A percentile compares a stretch with the other conserved stretches of the same genome.
Evolutionary conservation across 2,888 invertebrate genomes (phyloP).

Genomic region (Calephelis perditalis): DNA sequence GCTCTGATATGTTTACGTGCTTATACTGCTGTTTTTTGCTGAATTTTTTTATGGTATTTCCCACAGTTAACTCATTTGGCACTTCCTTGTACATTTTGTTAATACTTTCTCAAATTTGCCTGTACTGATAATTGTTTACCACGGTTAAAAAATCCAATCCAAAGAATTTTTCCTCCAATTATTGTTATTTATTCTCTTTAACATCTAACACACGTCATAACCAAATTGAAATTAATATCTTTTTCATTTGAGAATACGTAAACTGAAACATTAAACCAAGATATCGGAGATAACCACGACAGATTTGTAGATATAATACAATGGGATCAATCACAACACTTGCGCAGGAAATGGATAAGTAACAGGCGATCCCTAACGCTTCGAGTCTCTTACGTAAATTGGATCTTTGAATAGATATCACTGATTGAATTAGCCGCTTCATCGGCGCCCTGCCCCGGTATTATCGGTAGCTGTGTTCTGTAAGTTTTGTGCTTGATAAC

Average conservation of each 20-base stretch:
- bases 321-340: constrained; percentile 16
- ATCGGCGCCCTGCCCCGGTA: constrained; percentile 41
- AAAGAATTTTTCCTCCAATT: too few relatives aligned
- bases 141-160: too few relatives aligned
- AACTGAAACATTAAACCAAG: constrained; percentile 10
- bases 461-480: constrained; percentile 34
- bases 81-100: too few relatives aligned
- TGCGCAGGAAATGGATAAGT: constrained; percentile 18
- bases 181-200: too few relatives aligned
- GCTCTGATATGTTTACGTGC: too few relatives aligned
- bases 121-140: too few relatives aligned
- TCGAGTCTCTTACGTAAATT: constrained; percentile 62
- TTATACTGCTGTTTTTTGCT: too few relatives aligned
- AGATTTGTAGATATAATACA: constrained; percentile 12
- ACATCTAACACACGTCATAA: neutral
- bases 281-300: constrained; percentile 6
- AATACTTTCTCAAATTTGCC: too few relatives aligned
- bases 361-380: constrained; percentile 36
- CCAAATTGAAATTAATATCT: neutral
- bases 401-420: constrained; percentile 64
- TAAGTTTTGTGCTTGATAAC: constrained; percentile 28
- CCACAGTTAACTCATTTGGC: too few relatives aligned
- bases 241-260: neutral
- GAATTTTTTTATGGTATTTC: too few relatives aligned
- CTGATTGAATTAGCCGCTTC: constrained; percentile 67